Evolutionary conservation across 1,140 invertebrate species (phyloP).

Genomic region (Brachionus calyciflorus): DNA sequence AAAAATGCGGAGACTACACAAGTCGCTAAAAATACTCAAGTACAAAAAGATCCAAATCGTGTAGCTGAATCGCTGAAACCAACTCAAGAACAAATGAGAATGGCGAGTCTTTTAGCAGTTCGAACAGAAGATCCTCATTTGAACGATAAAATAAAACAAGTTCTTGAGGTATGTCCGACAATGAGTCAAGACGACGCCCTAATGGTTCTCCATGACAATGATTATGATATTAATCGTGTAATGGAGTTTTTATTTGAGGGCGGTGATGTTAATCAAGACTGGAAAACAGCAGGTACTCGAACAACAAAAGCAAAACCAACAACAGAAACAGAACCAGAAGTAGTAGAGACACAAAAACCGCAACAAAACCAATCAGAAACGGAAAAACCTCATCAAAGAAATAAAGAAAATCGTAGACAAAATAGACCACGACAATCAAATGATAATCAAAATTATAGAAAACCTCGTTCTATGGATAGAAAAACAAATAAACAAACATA

Average conservation of each 20-base stretch:
- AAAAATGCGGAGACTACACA: background rate
- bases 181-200: background rate
- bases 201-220: slow-evolving; percentile 36
- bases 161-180: background rate
- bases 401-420: background rate
- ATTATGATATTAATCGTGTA: slow-evolving; percentile 15
- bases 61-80: slow-evolving; percentile 31
- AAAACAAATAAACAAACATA: background rate
- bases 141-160: slow-evolving; percentile 16
- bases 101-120: background rate
- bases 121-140: background rate
- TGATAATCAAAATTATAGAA: background rate
- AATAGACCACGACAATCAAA: too few species aligned
- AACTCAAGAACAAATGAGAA: slow-evolving; percentile 35
- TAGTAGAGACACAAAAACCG: background rate
- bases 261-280: background rate
- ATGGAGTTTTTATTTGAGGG: slow-evolving; percentile 10
- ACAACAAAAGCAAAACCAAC: background rate
- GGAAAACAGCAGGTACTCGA: slow-evolving; percentile 14
- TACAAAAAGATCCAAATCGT: background rate
- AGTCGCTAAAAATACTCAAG: background rate
- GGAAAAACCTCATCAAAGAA: too few species aligned
- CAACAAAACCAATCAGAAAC: background rate
- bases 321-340: background rate
- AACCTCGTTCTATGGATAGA: background rate